These are phyloP conservation scores for Lordiphosa fenestrarum DNA, from an alignment of 2,888 invertebrate species.

Conservation along the genomic window DNA sequence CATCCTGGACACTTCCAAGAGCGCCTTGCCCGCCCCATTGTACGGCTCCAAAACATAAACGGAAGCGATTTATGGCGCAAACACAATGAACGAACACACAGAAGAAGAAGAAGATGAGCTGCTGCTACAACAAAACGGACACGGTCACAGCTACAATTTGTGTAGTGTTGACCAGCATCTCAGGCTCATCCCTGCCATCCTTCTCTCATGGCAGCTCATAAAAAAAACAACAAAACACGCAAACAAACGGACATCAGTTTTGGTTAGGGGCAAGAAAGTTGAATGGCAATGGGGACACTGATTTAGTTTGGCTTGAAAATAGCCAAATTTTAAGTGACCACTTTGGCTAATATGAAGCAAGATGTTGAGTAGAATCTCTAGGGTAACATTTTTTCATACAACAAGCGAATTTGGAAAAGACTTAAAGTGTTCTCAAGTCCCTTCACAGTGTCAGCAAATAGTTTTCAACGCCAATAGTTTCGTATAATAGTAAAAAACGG, in stretches of 20 bases:
- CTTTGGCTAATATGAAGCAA: too few relatives aligned
- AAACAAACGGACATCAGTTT: constrained; percentile 57
- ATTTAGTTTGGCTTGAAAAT: too few relatives aligned
- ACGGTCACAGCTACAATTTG: constrained; percentile 68
- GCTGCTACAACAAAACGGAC: constrained; percentile 38
- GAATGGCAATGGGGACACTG: too few relatives aligned
- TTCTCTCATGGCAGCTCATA: constrained; percentile 57
- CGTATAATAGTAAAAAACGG: too few relatives aligned
- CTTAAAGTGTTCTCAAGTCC: too few relatives aligned
- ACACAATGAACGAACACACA: constrained; percentile 64
- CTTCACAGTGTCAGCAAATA: too few relatives aligned
- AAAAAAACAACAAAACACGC: constrained; percentile 43
- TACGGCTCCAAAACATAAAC: constrained; percentile 72
- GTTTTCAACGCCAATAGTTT: too few relatives aligned
- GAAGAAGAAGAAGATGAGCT: constrained; percentile 33
- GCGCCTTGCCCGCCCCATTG: constrained; percentile 42
- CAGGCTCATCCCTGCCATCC: constrained; percentile 13
- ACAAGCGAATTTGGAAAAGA: too few relatives aligned
- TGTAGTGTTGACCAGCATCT: constrained; percentile 64
- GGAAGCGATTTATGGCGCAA: constrained; percentile 74
- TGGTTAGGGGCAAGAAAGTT: constrained; percentile 24
- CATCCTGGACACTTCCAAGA: constrained; percentile 11
- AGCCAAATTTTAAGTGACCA: too few relatives aligned
- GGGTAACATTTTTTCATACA: too few relatives aligned
- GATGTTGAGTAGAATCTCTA: too few relatives aligned